Percentiles rank a stretch among this genome's conserved stretches.
Evolutionary conservation across 2,113 vertebrate genomes (phyloP).

Genomic region (Sclerurus mexicanus): DNA sequence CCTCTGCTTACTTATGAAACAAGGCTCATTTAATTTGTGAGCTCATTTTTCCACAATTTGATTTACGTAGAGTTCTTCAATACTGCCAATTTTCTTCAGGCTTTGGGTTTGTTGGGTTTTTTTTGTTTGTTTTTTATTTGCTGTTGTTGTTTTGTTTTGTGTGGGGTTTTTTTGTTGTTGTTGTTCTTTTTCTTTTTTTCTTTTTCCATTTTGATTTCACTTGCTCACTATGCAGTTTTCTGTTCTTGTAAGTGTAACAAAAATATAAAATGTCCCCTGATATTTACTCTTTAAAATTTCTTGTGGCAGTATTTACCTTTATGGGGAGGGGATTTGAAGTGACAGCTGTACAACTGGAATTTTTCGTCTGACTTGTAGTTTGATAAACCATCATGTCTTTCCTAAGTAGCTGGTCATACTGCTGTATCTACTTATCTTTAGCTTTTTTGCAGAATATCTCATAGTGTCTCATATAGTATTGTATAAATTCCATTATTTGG

Average conservation of each 20-base stretch:
- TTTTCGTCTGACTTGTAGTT: background rate
- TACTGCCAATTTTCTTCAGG: background rate
- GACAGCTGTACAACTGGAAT: background rate
- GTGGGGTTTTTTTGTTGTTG: background rate
- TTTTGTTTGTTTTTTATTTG: background rate
- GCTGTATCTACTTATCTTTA: background rate
- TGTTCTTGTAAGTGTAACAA: background rate
- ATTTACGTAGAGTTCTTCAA: background rate
- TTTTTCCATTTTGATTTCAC: background rate
- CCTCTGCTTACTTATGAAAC: background rate
- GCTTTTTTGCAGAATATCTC: background rate
- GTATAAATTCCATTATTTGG: background rate
- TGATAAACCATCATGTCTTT: background rate
- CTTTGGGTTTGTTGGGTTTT: background rate
- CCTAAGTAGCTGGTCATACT: background rate
- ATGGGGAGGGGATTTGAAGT: background rate
- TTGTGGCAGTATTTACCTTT: background rate
- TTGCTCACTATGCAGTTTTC: background rate
- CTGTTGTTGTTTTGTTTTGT: no score
- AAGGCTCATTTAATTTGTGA: background rate
- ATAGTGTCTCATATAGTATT: background rate
- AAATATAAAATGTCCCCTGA: background rate
- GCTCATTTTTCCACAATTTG: background rate
- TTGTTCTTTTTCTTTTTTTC: no score
- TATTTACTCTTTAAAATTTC: background rate